Evolutionary conservation across 2,113 vertebrate species (phyloP), one percentile per base, ranked within the genome.

Genomic region (Labeo rohita): DNA sequence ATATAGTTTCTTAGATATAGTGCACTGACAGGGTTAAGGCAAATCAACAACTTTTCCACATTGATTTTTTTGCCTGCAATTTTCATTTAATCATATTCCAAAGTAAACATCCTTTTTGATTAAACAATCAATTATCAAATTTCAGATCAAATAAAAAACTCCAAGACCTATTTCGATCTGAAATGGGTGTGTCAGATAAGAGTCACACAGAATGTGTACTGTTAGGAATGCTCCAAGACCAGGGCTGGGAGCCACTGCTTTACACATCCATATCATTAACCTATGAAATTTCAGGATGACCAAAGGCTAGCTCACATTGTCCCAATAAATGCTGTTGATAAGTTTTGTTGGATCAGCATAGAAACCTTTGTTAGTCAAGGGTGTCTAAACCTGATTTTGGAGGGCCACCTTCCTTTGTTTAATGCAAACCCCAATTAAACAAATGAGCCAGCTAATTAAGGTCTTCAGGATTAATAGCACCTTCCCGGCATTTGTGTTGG

Each of bases 381-480:
- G 36, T 72, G 39, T 72, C 16, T 43, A 3, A 72, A 43, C 34
- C 15, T 43, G 8, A 72, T 72, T 72, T 8, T 39, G 68, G 34
- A 43, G 36, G 36, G 0, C 36, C 34, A 39, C 66, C 15, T 70
- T 70, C 34, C 34, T 72, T 10, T 4, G 39, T 45, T 45, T n/a
- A 73, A 18, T 16, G 10, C 9, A 8, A 47, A 74, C 18, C 70
- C 8, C 21, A 47, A 3, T 23, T 74, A 74, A 74, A 47, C 43
- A 74, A 39, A 73, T 73, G 70, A n/a, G 21, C 70, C 10, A n/a
- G 70, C 70, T n/a, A 47, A 47, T 73, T n/a, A 73, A n/a, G 36
- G 66, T 70, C 36, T 70, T 43, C 7, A 8, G 36, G 34, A 39
- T 68, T 39, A 36, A 36, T 16, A 68, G 13, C 10, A 45, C 9